These are phyloP conservation scores for Clostera curtula DNA, from an alignment of 2,888 invertebrate species.

Conservation along the genomic window DNA sequence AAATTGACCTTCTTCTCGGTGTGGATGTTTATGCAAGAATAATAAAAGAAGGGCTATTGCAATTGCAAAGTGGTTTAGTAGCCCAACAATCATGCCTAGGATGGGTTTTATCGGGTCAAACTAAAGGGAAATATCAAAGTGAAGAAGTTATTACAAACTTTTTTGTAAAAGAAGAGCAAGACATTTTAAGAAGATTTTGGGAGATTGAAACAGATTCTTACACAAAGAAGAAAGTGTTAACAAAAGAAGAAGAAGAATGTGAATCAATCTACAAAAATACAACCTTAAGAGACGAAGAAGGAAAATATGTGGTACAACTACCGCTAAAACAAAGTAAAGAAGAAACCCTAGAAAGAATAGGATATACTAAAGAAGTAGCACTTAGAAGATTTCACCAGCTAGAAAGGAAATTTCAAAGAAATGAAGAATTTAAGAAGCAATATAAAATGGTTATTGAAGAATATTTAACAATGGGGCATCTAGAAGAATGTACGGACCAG, in stretches of 20 bases:
- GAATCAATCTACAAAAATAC: too few species aligned
- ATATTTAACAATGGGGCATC: slow-evolving; percentile 2
- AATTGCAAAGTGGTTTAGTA: slow-evolving; percentile 10
- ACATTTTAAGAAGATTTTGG: too few species aligned
- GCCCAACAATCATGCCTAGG: slow-evolving; percentile 15
- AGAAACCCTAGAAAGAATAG: slow-evolving; percentile 3
- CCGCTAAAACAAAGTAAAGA: slow-evolving; percentile 2
- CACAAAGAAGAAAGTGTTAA: too few species aligned
- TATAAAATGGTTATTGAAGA: slow-evolving; percentile 2
- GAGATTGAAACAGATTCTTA: too few species aligned
- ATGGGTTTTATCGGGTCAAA: slow-evolving; percentile 2
- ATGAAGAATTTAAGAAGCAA: slow-evolving; percentile 1
- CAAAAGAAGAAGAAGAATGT: too few species aligned
- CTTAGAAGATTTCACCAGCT: slow-evolving; percentile 11
- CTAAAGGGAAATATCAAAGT: not conserved
- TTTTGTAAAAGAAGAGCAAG: too few species aligned
- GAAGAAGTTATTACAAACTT: too few species aligned
- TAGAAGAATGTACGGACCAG: not conserved
- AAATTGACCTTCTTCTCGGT: too few species aligned
- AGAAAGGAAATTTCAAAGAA: slow-evolving; percentile 4
- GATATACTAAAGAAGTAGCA: slow-evolving; percentile 13
- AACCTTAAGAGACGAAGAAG: too few species aligned
- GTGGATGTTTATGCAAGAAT: too few species aligned
- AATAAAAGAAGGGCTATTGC: too few species aligned
- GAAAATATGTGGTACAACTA: slow-evolving; percentile 2